A percentile compares a stretch with the other conserved stretches of the same genome.
Conservation (phyloP, 2,113 vertebrate species). For the Actenoides lindsayi region DNA sequence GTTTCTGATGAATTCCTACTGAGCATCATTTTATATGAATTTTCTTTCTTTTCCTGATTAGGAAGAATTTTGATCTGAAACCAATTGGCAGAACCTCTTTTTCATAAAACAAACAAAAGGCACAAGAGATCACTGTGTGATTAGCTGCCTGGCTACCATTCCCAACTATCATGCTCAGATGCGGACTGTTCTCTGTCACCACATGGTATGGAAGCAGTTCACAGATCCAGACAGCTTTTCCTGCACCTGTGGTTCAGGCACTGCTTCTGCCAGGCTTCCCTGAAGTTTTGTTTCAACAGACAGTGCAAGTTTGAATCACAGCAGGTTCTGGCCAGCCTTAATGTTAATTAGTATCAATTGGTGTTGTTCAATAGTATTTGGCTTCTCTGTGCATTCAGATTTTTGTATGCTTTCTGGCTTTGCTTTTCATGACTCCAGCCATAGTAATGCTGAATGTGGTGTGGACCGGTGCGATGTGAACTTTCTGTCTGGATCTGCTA, state of each 20-base stretch:
- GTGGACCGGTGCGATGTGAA: neutral
- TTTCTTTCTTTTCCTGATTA: neutral
- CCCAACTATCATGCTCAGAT: neutral
- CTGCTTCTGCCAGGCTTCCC: slow-evolving; percentile 9
- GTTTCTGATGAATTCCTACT: neutral
- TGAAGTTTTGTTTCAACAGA: slow-evolving; percentile 3
- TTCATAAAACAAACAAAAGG: neutral
- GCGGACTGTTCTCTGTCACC: neutral
- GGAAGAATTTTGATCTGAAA: neutral
- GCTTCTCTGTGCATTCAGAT: neutral
- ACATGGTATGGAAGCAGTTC: neutral
- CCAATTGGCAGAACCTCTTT: neutral
- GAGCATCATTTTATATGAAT: neutral
- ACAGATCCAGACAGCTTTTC: neutral
- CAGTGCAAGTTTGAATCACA: neutral
- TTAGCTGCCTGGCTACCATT: slow-evolving; percentile 7
- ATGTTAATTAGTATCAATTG: neutral
- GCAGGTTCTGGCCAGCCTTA: slow-evolving; percentile 8
- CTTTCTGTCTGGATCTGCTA: neutral
- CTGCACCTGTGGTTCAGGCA: neutral
- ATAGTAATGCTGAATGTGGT: neutral
- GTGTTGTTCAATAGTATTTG: neutral
- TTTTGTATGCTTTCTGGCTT: neutral
- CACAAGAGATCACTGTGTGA: neutral
- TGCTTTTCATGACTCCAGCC: neutral